phyloP scores from a whole-genome alignment of 2,888 invertebrate genomes.

The Tortrix viridana region DNA sequence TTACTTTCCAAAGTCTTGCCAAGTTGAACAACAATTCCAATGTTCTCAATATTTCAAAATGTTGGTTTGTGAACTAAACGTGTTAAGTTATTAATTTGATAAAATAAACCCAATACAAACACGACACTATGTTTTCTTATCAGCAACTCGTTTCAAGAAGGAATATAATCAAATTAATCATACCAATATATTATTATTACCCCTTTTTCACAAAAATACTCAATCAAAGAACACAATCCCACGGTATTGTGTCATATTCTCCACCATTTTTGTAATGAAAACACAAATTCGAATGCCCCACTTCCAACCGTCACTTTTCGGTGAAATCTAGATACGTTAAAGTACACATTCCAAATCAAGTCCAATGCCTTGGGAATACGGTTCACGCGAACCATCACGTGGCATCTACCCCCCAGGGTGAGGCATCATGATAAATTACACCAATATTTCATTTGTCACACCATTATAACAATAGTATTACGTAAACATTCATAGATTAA shows the following conservation, averaged over 20 bases:
- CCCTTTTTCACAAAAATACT: not conserved
- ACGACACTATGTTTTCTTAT: no score
- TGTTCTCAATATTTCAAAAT: no score
- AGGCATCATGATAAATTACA: constrained; percentile 52
- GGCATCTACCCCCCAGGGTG: constrained; percentile 37
- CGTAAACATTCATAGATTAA: constrained; percentile 31
- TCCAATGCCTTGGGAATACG: not conserved
- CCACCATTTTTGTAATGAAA: constrained; percentile 32
- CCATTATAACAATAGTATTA: constrained; percentile 38
- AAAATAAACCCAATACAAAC: no score
- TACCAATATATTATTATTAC: not conserved
- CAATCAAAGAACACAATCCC: constrained; percentile 21
- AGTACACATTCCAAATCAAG: not conserved
- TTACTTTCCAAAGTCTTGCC: no score
- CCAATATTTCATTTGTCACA: constrained; percentile 54
- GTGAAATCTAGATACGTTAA: constrained; percentile 21
- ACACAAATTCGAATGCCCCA: constrained; percentile 34
- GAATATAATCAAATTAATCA: not conserved
- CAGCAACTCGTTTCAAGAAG: not conserved
- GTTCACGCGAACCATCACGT: not conserved
- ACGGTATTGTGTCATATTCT: constrained; percentile 27
- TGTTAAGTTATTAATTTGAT: no score
- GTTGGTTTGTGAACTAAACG: no score
- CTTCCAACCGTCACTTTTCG: constrained; percentile 33
- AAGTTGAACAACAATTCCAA: no score